Conservation (phyloP, 64 coral and sea anemone genomes). For the Trachythela sp. region DNA sequence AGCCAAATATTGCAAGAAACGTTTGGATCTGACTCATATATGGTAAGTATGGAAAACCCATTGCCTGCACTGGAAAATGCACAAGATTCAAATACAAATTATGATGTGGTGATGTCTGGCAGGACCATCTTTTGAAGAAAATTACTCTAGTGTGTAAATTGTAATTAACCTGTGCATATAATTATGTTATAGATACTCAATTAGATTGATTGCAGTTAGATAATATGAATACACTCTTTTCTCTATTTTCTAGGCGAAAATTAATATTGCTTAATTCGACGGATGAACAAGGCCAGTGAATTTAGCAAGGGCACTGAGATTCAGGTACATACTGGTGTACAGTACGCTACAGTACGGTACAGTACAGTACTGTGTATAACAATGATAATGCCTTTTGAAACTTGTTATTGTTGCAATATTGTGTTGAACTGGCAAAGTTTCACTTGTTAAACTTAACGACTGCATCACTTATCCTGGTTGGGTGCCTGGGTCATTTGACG, state of each 20-base stretch:
- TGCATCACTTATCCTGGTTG: too few relatives aligned
- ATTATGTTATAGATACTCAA: background rate
- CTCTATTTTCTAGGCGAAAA: slow-evolving; percentile 37
- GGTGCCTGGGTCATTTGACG: too few relatives aligned
- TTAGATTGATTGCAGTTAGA: too few relatives aligned
- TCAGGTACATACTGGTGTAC: background rate
- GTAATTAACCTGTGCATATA: too few relatives aligned
- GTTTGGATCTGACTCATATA: slow-evolving; percentile 1
- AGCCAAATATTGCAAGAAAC: slow-evolving; percentile 1
- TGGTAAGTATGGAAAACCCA: background rate
- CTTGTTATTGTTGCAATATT: too few relatives aligned
- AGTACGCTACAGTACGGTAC: background rate
- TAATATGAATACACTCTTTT: too few relatives aligned
- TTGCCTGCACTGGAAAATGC: background rate
- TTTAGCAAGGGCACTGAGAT: slow-evolving; percentile 10
- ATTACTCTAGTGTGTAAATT: too few relatives aligned
- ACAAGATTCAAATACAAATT: background rate
- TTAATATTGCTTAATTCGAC: slow-evolving; percentile 45
- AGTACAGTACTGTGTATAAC: too few relatives aligned
- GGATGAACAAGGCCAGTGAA: background rate
- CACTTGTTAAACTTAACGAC: too few relatives aligned
- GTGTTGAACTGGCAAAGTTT: too few relatives aligned
- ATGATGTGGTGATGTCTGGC: background rate
- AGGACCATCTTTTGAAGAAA: too few relatives aligned
- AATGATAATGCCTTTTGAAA: too few relatives aligned